phyloP scores from a whole-genome alignment of 2,113 vertebrate species.

The Bothrops jararaca region DNA sequence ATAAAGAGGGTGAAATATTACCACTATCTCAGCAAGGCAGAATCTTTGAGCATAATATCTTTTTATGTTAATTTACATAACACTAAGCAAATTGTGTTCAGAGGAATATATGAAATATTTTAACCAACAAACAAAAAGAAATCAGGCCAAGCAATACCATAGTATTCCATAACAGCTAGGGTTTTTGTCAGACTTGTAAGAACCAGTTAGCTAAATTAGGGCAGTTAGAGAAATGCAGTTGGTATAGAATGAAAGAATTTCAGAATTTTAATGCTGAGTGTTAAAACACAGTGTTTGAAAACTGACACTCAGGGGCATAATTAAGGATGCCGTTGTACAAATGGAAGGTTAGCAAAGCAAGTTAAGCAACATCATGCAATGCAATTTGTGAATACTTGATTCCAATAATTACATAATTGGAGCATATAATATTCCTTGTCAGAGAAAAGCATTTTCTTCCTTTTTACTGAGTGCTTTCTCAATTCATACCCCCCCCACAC shows the following conservation, averaged over 20 bases:
- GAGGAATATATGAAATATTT: neutral
- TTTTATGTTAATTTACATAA: neutral
- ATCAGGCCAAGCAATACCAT: neutral
- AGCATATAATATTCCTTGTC: constrained; percentile 30
- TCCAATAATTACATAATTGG: constrained; percentile 53
- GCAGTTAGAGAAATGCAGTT: constrained; percentile 31
- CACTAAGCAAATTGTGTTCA: neutral
- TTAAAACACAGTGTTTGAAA: constrained; percentile 42
- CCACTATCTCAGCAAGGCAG: neutral
- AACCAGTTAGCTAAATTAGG: constrained; percentile 31
- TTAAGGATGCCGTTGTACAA: constrained; percentile 52
- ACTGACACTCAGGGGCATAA: constrained; percentile 30
- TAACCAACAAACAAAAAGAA: neutral
- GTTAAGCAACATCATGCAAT: constrained; percentile 39
- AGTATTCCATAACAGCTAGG: constrained; percentile 2
- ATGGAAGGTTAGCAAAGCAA: constrained; percentile 48
- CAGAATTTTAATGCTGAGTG: constrained; percentile 44
- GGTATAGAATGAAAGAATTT: constrained; percentile 13
- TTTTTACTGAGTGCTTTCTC: too few relatives aligned
- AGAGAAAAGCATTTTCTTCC: constrained; percentile 29
- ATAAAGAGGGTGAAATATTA: neutral
- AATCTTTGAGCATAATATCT: neutral
- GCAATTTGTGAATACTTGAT: constrained; percentile 47
- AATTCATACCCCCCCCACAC: too few relatives aligned
- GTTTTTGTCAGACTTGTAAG: constrained; percentile 10